These are phyloP conservation scores for Xiphorhynchus elegans DNA, from an alignment of 2,113 vertebrate genomes.

Conservation along the genomic window DNA sequence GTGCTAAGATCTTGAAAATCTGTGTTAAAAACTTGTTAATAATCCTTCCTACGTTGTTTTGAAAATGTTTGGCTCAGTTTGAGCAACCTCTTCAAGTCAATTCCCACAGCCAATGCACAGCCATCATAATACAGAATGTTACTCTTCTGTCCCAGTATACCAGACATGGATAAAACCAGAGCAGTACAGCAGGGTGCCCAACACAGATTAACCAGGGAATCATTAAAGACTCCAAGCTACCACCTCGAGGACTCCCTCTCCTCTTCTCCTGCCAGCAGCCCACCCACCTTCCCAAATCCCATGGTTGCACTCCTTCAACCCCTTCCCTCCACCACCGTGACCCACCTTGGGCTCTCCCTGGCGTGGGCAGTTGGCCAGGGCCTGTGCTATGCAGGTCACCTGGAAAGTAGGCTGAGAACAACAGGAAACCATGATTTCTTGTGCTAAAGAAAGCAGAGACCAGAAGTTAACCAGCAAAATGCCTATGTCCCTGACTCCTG, in stretches of 20 bases:
- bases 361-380: background rate
- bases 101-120: background rate
- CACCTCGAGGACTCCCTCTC: background rate
- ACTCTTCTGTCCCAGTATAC: background rate
- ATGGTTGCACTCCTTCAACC: background rate
- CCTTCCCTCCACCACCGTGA: background rate
- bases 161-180: background rate
- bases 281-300: background rate
- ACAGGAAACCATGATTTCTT: rapidly evolving
- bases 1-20: background rate
- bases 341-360: background rate
- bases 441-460: background rate
- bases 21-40: background rate
- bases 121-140: background rate
- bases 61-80: background rate
- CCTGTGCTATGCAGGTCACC: rapidly evolving
- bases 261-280: background rate
- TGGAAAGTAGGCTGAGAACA: background rate
- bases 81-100: background rate
- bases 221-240: background rate
- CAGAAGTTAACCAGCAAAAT: background rate
- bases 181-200: background rate
- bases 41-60: background rate
- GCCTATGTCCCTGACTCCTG: background rate
- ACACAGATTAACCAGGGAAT: background rate